Evolutionary conservation across 1,140 invertebrate species (phyloP).

Genomic region (Melanaphis sacchari): DNA sequence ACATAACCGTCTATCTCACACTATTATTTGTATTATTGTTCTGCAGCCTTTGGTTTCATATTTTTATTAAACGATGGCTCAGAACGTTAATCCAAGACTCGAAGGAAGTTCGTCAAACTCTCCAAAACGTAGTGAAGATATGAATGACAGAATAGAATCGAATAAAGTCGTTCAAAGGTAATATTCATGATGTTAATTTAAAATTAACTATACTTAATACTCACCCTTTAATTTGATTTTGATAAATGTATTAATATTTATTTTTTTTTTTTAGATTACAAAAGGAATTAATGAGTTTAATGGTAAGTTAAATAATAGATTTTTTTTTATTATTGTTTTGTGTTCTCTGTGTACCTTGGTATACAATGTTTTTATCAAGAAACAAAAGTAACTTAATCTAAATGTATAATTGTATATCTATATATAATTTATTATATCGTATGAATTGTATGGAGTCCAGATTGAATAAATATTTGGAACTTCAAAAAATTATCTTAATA

Average conservation of each 20-base stretch:
- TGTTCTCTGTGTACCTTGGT: background rate
- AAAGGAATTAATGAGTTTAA: conserved; percentile 83
- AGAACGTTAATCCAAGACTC: conserved; percentile 82
- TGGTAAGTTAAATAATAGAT: conserved; percentile 65
- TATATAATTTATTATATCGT: background rate
- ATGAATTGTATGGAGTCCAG: background rate
- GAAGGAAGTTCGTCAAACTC: conserved; percentile 70
- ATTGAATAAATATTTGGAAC: background rate
- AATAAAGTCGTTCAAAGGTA: conserved; percentile 87
- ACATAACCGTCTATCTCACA: background rate
- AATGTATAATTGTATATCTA: background rate
- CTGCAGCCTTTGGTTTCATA: background rate
- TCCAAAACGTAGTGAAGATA: conserved; percentile 77
- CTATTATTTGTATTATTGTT: background rate
- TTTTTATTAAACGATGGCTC: conserved; percentile 71
- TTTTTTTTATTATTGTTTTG: background rate
- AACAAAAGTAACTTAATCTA: background rate
- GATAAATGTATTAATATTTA: conserved; percentile 44
- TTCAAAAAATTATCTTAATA: background rate
- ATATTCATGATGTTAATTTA: background rate
- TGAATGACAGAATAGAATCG: conserved; percentile 75
- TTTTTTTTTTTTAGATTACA: conserved; percentile 72
- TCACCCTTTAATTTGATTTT: background rate
- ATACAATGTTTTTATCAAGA: background rate
- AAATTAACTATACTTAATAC: background rate